A percentile compares a stretch with the other conserved stretches of the same genome.
These are phyloP conservation scores for Leptogaster cylindrica DNA, from an alignment of 2,888 invertebrate genomes.

Conservation along the genomic window DNA sequence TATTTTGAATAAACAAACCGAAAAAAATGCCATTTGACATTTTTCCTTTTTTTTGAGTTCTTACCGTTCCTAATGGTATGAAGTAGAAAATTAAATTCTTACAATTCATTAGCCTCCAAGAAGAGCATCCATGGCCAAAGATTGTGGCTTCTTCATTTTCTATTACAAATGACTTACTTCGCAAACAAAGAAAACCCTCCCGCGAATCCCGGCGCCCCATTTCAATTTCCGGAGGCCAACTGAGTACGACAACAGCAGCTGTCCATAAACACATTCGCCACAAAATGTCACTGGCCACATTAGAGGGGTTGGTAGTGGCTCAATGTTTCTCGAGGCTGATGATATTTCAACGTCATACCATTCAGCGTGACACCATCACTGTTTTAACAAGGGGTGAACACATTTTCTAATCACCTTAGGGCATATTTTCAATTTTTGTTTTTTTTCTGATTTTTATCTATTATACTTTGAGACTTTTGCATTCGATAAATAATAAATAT, in stretches of 20 bases:
- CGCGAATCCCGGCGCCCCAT: slow-evolving; percentile 24
- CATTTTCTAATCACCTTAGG: slow-evolving; percentile 43
- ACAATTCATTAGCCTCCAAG: slow-evolving; percentile 45
- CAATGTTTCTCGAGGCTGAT: not conserved
- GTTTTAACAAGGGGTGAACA: slow-evolving; percentile 38
- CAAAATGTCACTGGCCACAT: slow-evolving; percentile 42
- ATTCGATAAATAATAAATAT: too few species aligned
- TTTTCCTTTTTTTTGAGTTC: slow-evolving; percentile 2
- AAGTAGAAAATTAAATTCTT: slow-evolving; percentile 44
- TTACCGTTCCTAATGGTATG: not conserved
- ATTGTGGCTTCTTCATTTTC: slow-evolving; percentile 25
- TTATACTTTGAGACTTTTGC: not conserved
- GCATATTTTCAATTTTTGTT: slow-evolving; percentile 1
- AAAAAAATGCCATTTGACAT: slow-evolving; percentile 11
- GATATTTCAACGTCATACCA: slow-evolving; percentile 40
- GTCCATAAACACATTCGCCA: slow-evolving; percentile 45
- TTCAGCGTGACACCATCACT: slow-evolving; percentile 35
- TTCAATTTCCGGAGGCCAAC: slow-evolving; percentile 47
- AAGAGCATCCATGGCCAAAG: slow-evolving; percentile 14
- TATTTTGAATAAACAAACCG: too few species aligned
- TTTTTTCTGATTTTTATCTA: not conserved
- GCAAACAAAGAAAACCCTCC: slow-evolving; percentile 13
- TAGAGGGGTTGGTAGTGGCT: not conserved
- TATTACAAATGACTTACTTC: slow-evolving; percentile 31
- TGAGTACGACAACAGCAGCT: slow-evolving; percentile 47